Base-by-base conservation (phyloP, 2,113 vertebrate species). In the Corythaixoides concolor region DNA sequence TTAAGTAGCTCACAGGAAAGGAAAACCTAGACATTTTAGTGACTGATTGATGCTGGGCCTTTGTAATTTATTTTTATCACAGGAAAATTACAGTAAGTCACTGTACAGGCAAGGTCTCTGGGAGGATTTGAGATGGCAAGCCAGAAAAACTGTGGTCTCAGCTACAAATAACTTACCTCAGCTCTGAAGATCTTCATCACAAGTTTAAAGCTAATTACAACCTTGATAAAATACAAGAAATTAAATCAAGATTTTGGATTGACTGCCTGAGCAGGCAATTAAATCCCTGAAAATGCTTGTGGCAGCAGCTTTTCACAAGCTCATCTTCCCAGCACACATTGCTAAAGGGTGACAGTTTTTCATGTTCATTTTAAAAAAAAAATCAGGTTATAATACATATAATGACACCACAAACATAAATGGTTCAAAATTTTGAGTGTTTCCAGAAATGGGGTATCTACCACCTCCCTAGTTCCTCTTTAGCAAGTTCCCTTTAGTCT, bases 201-300 rank as follows among this genome's bases (percentile, higher is more conserved):
- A 83, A 83, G 26, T 76, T 88, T 91, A 93, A 85, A 72, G 32
- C 45, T 95, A 85, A 94, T 96, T 95, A 94, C 82, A 89, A 72
- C 56, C 70, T 66, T 66, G 45, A 92, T 22, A 88, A 82, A 96
- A 82, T 43, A 37, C 41, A 82, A 64, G 53, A 81, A 92, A 89
- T 62, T 55, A 68, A 87, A 90, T 75, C 33, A 90, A 85, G 75
- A 55, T 37, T 89, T 91, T 59, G 43, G n/a, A 85, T 47, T 85
- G 45, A 24, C 50, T 81, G 67, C 55, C 58, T 76, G 67, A 89
- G 22, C 35, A 91, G 72, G 69, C 47, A 91, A 80, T 93, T 78
- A 94, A 79, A 82, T 60, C 37, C 23, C 24, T 59, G 49, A 78
- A 91, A 91, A 76, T 60, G 64, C 64, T 93, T 59, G 32, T 52